A percentile compares a stretch with the other conserved stretches of the same genome.
Conservation (phyloP, 2,888 invertebrate genomes). For the Oegoconia quadripuncta region DNA sequence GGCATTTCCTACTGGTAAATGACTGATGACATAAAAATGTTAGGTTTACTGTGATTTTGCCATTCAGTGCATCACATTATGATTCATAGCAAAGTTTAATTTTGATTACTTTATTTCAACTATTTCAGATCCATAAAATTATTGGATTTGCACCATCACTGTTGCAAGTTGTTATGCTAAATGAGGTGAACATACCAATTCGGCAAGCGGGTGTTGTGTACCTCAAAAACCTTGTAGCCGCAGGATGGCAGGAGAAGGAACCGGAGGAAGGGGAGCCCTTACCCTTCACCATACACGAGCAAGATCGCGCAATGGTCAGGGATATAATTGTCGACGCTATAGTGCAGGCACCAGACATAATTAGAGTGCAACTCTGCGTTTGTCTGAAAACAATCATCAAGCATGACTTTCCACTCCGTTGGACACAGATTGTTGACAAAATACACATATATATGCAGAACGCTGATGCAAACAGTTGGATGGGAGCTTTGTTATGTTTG, state of each 20-base stretch:
- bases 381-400: conserved; percentile 96
- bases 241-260: conserved; percentile 93
- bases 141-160: conserved; percentile 97
- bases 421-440: conserved; percentile 98
- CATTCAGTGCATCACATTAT: no score
- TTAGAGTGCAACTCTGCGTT: conserved; percentile 94
- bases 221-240: conserved; percentile 94
- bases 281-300: conserved; percentile 95
- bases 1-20: no score
- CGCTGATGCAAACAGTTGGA: conserved; percentile 92
- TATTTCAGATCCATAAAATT: conserved; percentile 80
- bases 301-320: conserved; percentile 95
- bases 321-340: conserved; percentile 97
- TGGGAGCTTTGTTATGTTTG: conserved; percentile 93
- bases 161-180: conserved; percentile 95
- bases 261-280: conserved; percentile 84
- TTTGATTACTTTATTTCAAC: conserved; percentile 14
- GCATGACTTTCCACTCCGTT: conserved; percentile 95
- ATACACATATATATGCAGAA: conserved; percentile 95
- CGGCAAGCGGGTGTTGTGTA: conserved; percentile 98
- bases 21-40: no score
- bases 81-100: no score
- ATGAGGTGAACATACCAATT: conserved; percentile 93
- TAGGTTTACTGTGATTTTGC: no score
- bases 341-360: conserved; percentile 93